Evolutionary conservation across 1,140 invertebrate genomes (phyloP).

Genomic region (Achatina immaculata): DNA sequence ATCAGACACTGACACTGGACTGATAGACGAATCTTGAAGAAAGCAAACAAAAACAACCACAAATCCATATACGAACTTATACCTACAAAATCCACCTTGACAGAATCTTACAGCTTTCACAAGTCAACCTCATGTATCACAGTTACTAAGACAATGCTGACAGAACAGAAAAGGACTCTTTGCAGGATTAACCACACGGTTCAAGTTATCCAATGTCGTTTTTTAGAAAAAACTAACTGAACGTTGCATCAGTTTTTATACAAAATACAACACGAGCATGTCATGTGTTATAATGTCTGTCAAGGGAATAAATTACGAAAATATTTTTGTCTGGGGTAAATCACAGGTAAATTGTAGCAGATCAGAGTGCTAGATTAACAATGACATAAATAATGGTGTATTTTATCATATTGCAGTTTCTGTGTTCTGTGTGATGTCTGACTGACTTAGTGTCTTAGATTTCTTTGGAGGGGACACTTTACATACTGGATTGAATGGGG

Average conservation of each 20-base stretch:
- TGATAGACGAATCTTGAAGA: too few species aligned
- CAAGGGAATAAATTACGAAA: constrained; percentile 4
- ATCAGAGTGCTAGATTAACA: not conserved
- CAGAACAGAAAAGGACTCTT: not conserved
- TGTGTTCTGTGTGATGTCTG: constrained; percentile 54
- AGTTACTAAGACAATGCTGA: not conserved
- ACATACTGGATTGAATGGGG: constrained; percentile 59
- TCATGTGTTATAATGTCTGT: not conserved
- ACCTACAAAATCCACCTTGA: too few species aligned
- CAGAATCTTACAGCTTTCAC: too few species aligned
- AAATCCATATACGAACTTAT: too few species aligned
- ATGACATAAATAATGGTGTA: not conserved
- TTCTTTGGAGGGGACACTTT: constrained; percentile 59
- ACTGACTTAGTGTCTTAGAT: constrained; percentile 51
- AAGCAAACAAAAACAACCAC: too few species aligned
- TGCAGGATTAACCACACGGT: not conserved
- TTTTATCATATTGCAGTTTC: constrained; percentile 60
- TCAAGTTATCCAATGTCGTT: too few species aligned
- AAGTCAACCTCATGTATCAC: not conserved
- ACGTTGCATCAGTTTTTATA: not conserved
- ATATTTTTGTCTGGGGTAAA: not conserved
- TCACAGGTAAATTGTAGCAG: constrained; percentile 1
- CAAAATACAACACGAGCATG: not conserved
- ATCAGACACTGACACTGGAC: not conserved
- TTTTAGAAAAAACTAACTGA: not conserved